These are phyloP conservation scores for Falco columbarius DNA, from an alignment of 2,797 vertebrate species.

Conservation along the genomic window DNA sequence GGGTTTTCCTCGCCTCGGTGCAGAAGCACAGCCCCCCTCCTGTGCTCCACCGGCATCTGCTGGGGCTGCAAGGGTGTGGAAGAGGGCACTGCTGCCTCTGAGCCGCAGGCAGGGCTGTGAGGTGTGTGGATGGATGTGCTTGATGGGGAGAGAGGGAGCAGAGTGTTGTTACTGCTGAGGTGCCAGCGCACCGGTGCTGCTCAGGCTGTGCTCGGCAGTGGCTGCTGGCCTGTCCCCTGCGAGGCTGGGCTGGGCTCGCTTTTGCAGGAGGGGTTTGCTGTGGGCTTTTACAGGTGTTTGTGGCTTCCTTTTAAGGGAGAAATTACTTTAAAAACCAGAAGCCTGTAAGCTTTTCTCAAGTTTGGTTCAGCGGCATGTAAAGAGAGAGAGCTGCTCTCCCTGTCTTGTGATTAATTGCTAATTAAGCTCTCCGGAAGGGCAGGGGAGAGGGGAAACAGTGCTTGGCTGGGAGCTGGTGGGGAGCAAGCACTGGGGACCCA, in stretches of 20 bases:
- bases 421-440: not conserved
- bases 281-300: not conserved
- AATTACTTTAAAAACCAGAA: not conserved
- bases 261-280: not conserved
- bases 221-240: accelerated
- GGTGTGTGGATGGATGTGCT: accelerated
- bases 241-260: accelerated
- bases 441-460: not conserved
- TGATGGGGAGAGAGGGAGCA: accelerated
- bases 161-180: accelerated
- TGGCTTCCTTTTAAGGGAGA: not conserved
- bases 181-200: accelerated
- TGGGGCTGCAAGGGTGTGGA: accelerated
- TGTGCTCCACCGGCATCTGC: accelerated
- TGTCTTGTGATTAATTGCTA: not conserved
- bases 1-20: accelerated
- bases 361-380: not conserved
- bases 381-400: not conserved
- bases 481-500: not conserved
- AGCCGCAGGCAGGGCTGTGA: not conserved
- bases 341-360: not conserved
- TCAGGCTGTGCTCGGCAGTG: not conserved
- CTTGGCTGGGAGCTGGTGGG: not conserved
- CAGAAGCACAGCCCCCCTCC: not conserved
- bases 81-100: not conserved